phyloP scores from a whole-genome alignment of 1,140 invertebrate genomes.

The Drosophila azteca region DNA sequence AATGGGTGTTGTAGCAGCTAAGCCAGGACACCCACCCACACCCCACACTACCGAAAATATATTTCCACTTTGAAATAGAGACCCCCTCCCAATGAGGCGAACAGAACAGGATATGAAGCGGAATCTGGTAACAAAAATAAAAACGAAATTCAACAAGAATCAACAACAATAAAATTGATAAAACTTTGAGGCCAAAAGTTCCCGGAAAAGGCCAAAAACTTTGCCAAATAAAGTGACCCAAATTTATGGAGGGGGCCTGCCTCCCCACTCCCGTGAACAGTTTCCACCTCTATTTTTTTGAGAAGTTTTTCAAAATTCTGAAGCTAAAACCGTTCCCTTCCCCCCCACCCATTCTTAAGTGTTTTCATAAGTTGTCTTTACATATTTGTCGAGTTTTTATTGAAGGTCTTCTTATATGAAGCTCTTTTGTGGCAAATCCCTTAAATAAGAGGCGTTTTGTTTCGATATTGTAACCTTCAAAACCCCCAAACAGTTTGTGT shows the following conservation, averaged over 20 bases:
- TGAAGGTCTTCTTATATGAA: too few species aligned
- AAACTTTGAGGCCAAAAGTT: slow-evolving; percentile 17
- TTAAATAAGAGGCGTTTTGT: too few species aligned
- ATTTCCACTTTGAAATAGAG: slow-evolving; percentile 24
- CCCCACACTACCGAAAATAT: background rate
- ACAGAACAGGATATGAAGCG: too few species aligned
- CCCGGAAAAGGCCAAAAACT: slow-evolving; percentile 17
- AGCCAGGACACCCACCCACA: background rate
- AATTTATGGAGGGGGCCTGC: slow-evolving; percentile 23
- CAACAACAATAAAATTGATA: slow-evolving; percentile 17
- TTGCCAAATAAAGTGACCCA: slow-evolving; percentile 44
- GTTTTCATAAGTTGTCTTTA: too few species aligned
- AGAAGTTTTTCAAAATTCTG: background rate
- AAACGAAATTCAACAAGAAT: background rate
- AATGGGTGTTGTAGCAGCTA: slow-evolving; percentile 42
- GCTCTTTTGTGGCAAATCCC: too few species aligned
- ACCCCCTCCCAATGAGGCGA: too few species aligned
- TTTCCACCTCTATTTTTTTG: background rate
- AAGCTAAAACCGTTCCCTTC: too few species aligned
- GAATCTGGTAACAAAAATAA: too few species aligned
- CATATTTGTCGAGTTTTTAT: too few species aligned
- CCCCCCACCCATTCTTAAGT: too few species aligned
- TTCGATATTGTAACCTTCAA: too few species aligned
- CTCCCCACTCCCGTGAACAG: slow-evolving; percentile 15
- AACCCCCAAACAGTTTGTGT: too few species aligned